A percentile compares a stretch with the other conserved stretches of the same genome.
Conservation (phyloP, 1,140 invertebrate genomes). For the Meloidogyne floridensis region DNA sequence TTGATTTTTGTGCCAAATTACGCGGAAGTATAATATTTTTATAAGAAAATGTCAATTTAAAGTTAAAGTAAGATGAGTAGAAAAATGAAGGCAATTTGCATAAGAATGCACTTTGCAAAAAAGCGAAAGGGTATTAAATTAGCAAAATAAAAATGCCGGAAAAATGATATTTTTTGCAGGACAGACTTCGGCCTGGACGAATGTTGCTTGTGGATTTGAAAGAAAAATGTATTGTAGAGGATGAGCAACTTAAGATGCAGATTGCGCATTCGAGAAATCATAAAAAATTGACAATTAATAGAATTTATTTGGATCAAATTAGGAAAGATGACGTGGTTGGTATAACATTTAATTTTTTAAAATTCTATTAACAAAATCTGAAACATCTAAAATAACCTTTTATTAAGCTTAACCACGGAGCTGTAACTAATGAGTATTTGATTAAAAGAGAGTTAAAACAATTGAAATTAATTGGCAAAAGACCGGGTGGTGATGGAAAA, state of each 20-base stretch:
- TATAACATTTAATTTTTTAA: neutral
- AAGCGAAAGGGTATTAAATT: neutral
- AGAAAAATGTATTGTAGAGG: constrained; percentile 85
- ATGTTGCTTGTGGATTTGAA: constrained; percentile 96
- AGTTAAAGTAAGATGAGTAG: neutral
- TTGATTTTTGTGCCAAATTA: neutral
- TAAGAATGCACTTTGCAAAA: constrained; percentile 3
- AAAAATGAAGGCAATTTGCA: constrained; percentile 6
- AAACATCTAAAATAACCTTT: neutral
- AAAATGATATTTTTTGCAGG: constrained; percentile 71
- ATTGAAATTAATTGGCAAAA: constrained; percentile 43
- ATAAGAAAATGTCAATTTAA: neutral
- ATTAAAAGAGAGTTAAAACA: constrained; percentile 53
- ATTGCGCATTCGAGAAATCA: constrained; percentile 86
- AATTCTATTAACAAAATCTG: neutral
- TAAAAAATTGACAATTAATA: constrained; percentile 77
- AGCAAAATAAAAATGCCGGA: neutral
- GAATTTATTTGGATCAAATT: constrained; percentile 78
- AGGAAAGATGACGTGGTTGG: constrained; percentile 63
- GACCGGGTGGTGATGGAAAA: constrained; percentile 59
- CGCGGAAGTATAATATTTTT: neutral
- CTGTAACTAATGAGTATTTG: constrained; percentile 63
- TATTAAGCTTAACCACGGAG: constrained; percentile 61
- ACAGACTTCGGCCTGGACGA: constrained; percentile 91
- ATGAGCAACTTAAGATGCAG: constrained; percentile 85